Conservation (phyloP, 1,140 invertebrate genomes). For the Ostrea edulis region DNA sequence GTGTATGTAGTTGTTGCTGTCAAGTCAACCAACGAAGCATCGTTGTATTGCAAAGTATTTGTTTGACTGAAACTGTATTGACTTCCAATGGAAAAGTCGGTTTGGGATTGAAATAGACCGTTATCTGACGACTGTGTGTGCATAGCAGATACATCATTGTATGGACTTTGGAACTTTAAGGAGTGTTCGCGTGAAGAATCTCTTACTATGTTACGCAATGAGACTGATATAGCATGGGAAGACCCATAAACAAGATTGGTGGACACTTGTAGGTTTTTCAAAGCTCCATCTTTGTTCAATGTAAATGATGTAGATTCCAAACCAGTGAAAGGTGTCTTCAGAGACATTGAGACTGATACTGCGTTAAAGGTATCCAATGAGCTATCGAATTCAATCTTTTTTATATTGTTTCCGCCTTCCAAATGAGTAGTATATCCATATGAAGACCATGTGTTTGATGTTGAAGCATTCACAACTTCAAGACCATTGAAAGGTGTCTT, state of each 20-base stretch:
- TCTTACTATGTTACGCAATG: background rate
- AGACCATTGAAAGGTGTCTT: constrained; percentile 30
- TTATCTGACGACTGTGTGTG: background rate
- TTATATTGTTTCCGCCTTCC: background rate
- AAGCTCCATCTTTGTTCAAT: background rate
- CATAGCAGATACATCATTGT: background rate
- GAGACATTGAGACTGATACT: background rate
- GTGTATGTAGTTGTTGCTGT: constrained; percentile 16
- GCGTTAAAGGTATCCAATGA: background rate
- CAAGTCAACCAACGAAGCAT: background rate
- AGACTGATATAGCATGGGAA: background rate
- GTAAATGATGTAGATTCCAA: constrained; percentile 28
- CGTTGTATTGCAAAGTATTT: background rate
- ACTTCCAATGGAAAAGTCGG: background rate
- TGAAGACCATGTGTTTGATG: background rate
- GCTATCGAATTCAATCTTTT: background rate
- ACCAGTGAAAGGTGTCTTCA: constrained; percentile 46
- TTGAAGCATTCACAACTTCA: background rate
- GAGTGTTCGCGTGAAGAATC: background rate
- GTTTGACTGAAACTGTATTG: constrained; percentile 1
- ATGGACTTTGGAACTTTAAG: constrained; percentile 19
- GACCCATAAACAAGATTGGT: background rate
- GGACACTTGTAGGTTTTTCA: background rate
- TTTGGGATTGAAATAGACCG: constrained; percentile 1
- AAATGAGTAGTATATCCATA: background rate